A percentile compares a stretch with the other conserved stretches of the same genome.
These are phyloP conservation scores for Anticlea derivata DNA, from an alignment of 2,888 invertebrate genomes.

Conservation along the genomic window DNA sequence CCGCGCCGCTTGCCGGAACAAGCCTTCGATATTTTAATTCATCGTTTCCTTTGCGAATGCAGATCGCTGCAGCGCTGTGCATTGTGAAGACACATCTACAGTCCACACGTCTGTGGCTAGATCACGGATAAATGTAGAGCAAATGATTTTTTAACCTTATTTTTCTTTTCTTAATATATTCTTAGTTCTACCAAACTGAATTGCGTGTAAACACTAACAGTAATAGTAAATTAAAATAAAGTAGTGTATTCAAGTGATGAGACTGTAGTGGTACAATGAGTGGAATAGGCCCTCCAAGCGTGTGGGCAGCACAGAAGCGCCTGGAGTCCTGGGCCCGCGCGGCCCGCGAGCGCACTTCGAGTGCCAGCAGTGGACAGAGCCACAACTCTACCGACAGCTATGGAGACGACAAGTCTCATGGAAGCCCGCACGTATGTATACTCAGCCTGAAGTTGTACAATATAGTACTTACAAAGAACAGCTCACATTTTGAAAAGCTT, in stretches of 20 bases:
- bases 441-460: no score
- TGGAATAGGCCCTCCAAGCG: slow-evolving; percentile 88
- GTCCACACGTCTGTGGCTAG: no score
- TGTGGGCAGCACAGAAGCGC: slow-evolving; percentile 90
- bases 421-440: slow-evolving; percentile 71
- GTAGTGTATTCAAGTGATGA: slow-evolving; percentile 36
- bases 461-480: no score
- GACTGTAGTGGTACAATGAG: slow-evolving; percentile 72
- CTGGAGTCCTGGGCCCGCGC: slow-evolving; percentile 91
- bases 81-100: no score
- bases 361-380: slow-evolving; percentile 82
- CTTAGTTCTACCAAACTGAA: neutral
- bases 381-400: slow-evolving; percentile 81
- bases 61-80: no score
- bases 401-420: slow-evolving; percentile 77
- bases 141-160: neutral
- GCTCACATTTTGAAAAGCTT: no score
- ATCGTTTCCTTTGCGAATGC: neutral
- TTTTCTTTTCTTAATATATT: no score
- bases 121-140: no score
- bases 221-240: neutral
- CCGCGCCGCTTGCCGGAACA: neutral
- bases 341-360: slow-evolving; percentile 86
- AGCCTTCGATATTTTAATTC: neutral
- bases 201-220: neutral